Base-by-base conservation (phyloP, 2,888 invertebrate species). In the Epinotia demarniana region DNA sequence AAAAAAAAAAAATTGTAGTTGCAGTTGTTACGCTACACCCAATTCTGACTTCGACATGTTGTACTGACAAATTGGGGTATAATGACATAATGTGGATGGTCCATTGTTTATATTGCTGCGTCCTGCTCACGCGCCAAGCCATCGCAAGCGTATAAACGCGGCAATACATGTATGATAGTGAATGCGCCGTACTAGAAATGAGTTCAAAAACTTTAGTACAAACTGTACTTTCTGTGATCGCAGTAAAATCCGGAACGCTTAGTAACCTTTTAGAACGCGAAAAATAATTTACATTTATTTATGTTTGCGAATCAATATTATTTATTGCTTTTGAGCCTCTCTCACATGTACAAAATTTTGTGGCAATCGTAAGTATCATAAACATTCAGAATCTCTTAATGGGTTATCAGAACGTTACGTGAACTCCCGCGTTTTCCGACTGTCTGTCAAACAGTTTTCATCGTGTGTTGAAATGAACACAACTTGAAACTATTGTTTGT, bases 401-500 rank as follows among this genome's bases (percentile, higher is more conserved):
- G 5, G 19, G 19, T 49, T 71, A 62, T 46, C 16, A 57, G 33
- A 66, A 64, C 68, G 72, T 27, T 55, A 16, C 33, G n/a, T 27
- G 77, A 86, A 84, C 84, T 91, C 91, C 91, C 91, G 91, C 91
- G 89, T 86, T 91, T 90, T 90, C 78, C 75, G 70, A 78, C 73
- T 23, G 77, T 75, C 81, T 90, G 88, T 87, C 89, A 89, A 86
- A 86, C 55, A 66, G 57, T 63, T 70, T 64, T 70, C 86, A 86
- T 82, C 83, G 83, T 85, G 83, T 85, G 84, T 81, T 81, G 79
- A 80, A 77, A 69, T 75, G 62, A 73, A 61, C 53, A 61, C 43
- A 63, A 62, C 71, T 72, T 66, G 33, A 72, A 12, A 60, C 18
- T 23, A 33, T 75, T 75, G 71, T 75, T 72, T 67, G 61, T 62